Base-by-base conservation (phyloP, 2,888 invertebrate species). In the Gibbula magus region DNA sequence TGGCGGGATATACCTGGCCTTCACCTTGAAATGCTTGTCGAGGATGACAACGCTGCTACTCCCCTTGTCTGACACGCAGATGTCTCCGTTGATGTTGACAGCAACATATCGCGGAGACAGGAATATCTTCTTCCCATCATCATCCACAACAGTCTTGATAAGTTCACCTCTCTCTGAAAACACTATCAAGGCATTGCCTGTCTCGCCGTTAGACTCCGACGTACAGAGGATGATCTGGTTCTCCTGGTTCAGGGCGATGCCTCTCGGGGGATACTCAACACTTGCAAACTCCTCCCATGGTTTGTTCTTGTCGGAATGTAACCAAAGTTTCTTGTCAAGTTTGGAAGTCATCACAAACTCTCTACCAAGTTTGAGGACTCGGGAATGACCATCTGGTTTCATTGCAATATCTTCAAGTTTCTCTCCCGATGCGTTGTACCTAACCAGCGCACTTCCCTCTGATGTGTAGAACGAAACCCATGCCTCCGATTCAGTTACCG, bases 81-180 rank as follows among this genome's bases (percentile, higher is more conserved):
- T 85, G 74, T 89, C 88, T 18, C 84, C 86, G 51, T 86, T 88
- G 74, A 88, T 85, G 80, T 88, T 88, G 5, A 88, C 86, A 7
- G 87, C 87, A n/a, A 88, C 83, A 53, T 87, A 83, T 22, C 88
- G 82, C 18, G 84, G 85, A 76, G 86, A 85, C 77, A 85, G 83
- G 74, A 86, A 87, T 20, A 84, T 73, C 53, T 83, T 86, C 32
- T 84, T 83, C 20, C 86, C 84, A n/a, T 85, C 85, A n/a, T 73
- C 74, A 45, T 73, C 56, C 5, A 70, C 54, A 0, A 78, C 78
- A 1, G 32, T 35, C 56, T 74, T 22, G 13, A 78, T 2, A 16
- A 78, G 56, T 5, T 73, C 74, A 2, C 78, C 78, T n/a, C 74
- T 32, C 56, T 78, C 70, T 32, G 78, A 78, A 25, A 54, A 78